Base-by-base conservation (phyloP, 2,113 vertebrate species). In the Ceyx melanurus region DNA sequence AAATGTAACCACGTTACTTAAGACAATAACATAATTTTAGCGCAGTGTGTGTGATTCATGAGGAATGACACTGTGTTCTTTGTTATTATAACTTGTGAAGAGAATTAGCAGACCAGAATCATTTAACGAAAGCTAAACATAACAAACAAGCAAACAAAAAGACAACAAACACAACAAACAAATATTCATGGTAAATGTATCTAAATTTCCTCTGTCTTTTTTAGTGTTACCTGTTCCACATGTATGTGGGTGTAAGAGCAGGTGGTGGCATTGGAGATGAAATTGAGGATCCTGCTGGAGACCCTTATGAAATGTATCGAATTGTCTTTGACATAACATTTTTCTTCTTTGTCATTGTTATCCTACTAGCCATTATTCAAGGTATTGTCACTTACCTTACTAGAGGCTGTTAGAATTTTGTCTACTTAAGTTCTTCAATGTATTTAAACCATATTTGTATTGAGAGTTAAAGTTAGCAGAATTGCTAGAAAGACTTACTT, bases 261-360 rank as follows among this genome's bases (percentile, higher is more conserved):
- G 99, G 99, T 31, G 99, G 99, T 1, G 99, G 99, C 90, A 99
- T 99, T 28, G 99, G 99, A 13, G 99, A 99, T 46, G 99, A 99
- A 97, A 99, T 99, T 10, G 99, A 99, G 97, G 99, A 99, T 96
- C 99, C 99, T 13, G 99, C 99, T 26, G 99, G 99, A 17, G 99
- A 99, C 81, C 99, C 99, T 28, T 99, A 99, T 4, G 99, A 99
- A 95, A 99, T 99, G 92, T 99, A 99, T 89, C 98, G 99, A 86
- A 99, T 99, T 88, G 98, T 99, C 75, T 99, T 99, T 58, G 99
- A 99, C 97, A 99, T 99, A 91, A 99, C 99, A 11, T 99, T 99
- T 96, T 99, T 99, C 98, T 99, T 99, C 98, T 99, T 99, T 23
- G 99, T 99, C 93, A 99, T 99, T 73, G 99, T 99, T 95, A 99